Base-by-base conservation (phyloP, 2,113 vertebrate genomes). In the Geococcyx californianus region DNA sequence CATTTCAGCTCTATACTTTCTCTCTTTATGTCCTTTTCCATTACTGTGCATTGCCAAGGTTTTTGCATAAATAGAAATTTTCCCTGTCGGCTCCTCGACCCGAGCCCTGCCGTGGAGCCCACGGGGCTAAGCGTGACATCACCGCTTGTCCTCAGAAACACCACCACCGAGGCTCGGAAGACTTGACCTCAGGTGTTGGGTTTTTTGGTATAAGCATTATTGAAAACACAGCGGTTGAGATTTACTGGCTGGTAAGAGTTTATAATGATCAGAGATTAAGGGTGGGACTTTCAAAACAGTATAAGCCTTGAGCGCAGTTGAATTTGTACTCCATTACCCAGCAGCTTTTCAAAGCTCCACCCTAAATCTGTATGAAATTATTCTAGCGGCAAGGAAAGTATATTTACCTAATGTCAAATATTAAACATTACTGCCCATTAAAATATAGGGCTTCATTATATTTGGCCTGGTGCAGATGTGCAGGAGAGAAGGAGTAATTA, bases 321-420 rank as follows among this genome's bases (percentile, higher is more conserved):
- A 84, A 31, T 47, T 91, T 70, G 91, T 94, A 83, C 95, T 95
- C 90, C 92, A 88, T 95, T 94, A 88, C 83, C 87, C 87, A 96
- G 95, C 70, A 96, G 93, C 93, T 93, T 97, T 95, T 88, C 82
- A 95, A 93, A 90, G 95, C 94, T 94, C 95, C 90, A 96, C 94
- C 96, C 95, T 88, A 33, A 78, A 78, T 67, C 79, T 95, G 79
- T n/a, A 86, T 80, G 87, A 88, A 96, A 96, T 96, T 84, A 96
- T 95, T 84, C 93, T 93, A 94, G 90, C 1, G 44, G 94, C n/a
- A 26, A 78, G 95, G 70, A 68, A 92, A 95, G 91, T 40, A 14
- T 97, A 64, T 93, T 96, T 96, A 93, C 95, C 93, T 70, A 93
- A 96, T 88, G 94, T 93, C 94, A 96, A 84, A 95, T 59, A 94